Evolutionary conservation across 2,888 invertebrate species (phyloP).

Genomic region (Deroplatys truncata): DNA sequence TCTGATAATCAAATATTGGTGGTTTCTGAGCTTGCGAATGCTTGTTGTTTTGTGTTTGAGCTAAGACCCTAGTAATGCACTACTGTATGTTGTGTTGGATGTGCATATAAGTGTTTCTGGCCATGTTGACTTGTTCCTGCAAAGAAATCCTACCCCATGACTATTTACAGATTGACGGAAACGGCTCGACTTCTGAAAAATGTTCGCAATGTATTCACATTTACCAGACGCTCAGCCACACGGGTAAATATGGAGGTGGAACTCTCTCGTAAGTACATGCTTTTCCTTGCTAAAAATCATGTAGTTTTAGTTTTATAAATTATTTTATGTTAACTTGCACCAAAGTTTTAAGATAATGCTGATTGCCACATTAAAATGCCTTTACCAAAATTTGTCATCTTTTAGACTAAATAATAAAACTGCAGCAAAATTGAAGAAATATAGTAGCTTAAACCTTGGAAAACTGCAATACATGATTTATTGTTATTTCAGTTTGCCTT

Average conservation of each 20-base stretch:
- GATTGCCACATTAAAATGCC: neutral
- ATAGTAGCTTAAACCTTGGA: too few species aligned
- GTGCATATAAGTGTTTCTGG: neutral
- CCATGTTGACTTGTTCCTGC: neutral
- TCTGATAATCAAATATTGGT: neutral
- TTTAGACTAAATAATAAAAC: neutral
- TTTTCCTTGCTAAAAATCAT: neutral
- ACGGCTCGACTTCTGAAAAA: slow-evolving; percentile 93
- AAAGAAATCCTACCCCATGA: neutral
- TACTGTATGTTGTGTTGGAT: neutral
- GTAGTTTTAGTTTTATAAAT: neutral
- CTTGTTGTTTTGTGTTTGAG: neutral
- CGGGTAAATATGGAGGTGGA: slow-evolving; percentile 84
- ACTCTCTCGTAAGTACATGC: slow-evolving; percentile 80
- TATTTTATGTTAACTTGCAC: neutral
- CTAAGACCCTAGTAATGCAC: neutral
- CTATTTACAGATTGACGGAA: slow-evolving; percentile 80
- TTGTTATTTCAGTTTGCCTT: too few species aligned
- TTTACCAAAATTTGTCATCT: neutral
- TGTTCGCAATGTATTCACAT: slow-evolving; percentile 85
- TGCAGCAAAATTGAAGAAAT: too few species aligned
- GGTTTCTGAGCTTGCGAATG: neutral
- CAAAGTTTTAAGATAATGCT: neutral
- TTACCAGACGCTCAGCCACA: slow-evolving; percentile 63
- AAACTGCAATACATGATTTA: too few species aligned